These are phyloP conservation scores for Climacteris rufus DNA, from an alignment of 2,113 vertebrate genomes.

Conservation along the genomic window DNA sequence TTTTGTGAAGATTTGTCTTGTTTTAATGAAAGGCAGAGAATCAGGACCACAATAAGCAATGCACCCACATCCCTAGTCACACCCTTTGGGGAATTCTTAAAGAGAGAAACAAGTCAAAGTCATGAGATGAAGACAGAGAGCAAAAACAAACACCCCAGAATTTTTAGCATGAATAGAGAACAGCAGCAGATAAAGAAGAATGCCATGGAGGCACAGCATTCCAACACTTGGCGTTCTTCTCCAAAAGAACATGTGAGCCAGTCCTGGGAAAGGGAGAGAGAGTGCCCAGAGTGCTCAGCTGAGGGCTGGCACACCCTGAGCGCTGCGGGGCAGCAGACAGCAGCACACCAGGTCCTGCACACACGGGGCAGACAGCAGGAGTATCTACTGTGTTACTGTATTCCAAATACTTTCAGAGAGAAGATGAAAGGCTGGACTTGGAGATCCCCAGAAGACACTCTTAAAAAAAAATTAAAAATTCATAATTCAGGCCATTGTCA, in stretches of 20 bases:
- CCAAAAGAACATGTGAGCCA: rapidly evolving
- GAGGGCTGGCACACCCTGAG: not conserved
- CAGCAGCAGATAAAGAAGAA: not conserved
- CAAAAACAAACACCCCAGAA: not conserved
- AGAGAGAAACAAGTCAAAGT: not conserved
- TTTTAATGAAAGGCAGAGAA: not conserved
- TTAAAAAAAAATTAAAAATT: not conserved
- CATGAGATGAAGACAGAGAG: not conserved
- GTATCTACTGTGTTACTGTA: rapidly evolving
- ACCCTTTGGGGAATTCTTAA: not conserved
- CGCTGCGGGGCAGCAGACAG: not conserved
- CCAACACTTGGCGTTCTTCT: rapidly evolving
- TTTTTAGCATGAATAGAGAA: not conserved
- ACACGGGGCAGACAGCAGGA: not conserved
- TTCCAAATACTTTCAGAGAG: not conserved
- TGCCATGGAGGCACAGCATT: not conserved
- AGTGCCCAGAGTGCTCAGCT: not conserved
- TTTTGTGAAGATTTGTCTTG: not conserved
- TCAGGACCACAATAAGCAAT: not conserved
- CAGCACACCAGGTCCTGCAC: not conserved
- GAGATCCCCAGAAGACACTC: not conserved
- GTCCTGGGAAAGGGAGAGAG: not conserved
- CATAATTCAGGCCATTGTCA: not conserved
- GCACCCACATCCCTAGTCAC: not conserved
- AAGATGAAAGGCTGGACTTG: not conserved